phyloP scores from a whole-genome alignment of 2,797 vertebrate species.

The Synaphobranchus kaupii region DNA sequence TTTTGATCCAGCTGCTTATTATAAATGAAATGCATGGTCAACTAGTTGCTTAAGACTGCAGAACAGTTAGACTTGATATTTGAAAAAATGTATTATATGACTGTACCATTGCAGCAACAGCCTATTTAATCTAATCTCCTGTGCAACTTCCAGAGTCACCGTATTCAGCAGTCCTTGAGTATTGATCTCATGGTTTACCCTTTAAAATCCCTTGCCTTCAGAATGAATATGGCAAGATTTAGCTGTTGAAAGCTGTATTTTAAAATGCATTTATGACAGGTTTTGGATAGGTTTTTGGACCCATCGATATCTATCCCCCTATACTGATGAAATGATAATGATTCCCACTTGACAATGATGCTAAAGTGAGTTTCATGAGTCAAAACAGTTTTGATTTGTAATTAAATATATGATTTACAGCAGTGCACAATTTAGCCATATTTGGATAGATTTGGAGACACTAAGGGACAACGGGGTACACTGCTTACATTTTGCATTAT shows the following conservation, averaged over 20 bases:
- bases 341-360: too few species aligned
- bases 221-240: neutral
- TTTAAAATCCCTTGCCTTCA: neutral
- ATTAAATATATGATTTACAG: too few species aligned
- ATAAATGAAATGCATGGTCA: neutral
- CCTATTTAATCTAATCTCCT: neutral
- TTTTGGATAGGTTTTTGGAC: too few species aligned
- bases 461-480: too few species aligned
- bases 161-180: neutral
- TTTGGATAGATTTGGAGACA: too few species aligned
- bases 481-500: too few species aligned
- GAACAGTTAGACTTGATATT: neutral
- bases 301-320: too few species aligned
- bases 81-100: neutral
- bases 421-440: too few species aligned
- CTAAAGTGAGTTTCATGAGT: too few species aligned
- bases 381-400: too few species aligned
- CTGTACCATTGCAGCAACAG: neutral
- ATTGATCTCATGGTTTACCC: neutral
- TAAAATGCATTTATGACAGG: too few species aligned
- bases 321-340: too few species aligned
- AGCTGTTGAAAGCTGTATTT: neutral
- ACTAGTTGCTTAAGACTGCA: neutral
- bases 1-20: neutral
- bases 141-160: neutral